Conservation (phyloP, 2,888 invertebrate genomes). For the Hartigia nigra region DNA sequence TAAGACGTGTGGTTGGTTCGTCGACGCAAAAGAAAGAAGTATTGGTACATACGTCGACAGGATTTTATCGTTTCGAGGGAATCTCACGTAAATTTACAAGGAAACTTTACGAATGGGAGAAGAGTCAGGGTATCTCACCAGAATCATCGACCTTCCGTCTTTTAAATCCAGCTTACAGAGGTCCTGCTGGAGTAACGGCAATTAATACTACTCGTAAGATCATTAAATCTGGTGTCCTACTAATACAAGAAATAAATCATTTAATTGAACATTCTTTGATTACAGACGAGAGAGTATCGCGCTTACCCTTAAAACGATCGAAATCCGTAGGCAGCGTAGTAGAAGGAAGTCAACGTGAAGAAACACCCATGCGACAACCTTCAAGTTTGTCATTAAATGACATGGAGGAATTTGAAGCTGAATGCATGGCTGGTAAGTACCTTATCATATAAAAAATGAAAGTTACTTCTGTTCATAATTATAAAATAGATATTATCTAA, state of each 20-base stretch:
- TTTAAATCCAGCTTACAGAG: slow-evolving; percentile 69
- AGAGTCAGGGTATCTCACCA: slow-evolving; percentile 86
- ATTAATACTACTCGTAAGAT: slow-evolving; percentile 20
- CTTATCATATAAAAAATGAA: neutral
- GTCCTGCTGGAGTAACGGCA: slow-evolving; percentile 3
- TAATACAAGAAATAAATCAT: neutral
- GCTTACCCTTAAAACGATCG: slow-evolving; percentile 72
- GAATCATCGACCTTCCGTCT: slow-evolving; percentile 87
- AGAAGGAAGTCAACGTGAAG: slow-evolving; percentile 66
- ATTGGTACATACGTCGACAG: slow-evolving; percentile 83
- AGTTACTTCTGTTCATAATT: slow-evolving; percentile 11
- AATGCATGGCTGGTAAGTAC: slow-evolving; percentile 34
- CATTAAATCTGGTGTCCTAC: neutral
- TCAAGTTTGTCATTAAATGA: slow-evolving; percentile 80
- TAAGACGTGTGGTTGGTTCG: slow-evolving; percentile 70
- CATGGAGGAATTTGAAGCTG: slow-evolving; percentile 74
- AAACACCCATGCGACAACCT: slow-evolving; percentile 72
- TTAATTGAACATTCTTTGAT: neutral
- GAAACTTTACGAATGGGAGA: slow-evolving; percentile 92
- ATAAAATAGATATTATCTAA: neutral
- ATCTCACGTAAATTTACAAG: slow-evolving; percentile 91
- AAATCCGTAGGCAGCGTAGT: slow-evolving; percentile 83
- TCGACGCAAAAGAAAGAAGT: slow-evolving; percentile 75
- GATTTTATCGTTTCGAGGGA: slow-evolving; percentile 86
- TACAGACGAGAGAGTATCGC: slow-evolving; percentile 30